A percentile compares a stretch with the other conserved stretches of the same genome.
Conservation (phyloP, 2,888 invertebrate species). For the Torymus aiolomorphi region DNA sequence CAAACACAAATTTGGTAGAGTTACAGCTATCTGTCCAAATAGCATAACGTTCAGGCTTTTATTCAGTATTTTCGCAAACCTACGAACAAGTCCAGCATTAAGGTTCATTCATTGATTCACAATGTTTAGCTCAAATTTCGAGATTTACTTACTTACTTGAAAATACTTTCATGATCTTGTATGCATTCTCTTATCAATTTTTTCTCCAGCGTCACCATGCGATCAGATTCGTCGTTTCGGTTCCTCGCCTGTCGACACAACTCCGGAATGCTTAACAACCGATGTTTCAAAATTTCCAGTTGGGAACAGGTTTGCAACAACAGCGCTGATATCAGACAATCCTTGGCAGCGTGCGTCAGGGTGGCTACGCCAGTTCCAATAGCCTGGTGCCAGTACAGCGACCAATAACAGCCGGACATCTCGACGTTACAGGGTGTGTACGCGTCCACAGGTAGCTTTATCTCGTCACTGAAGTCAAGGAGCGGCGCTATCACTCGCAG, state of each 20-base stretch:
- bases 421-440: slow-evolving; percentile 58
- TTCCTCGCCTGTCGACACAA: background rate
- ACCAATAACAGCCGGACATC: slow-evolving; percentile 49
- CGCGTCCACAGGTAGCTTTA: slow-evolving; percentile 48
- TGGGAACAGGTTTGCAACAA: slow-evolving; percentile 65
- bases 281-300: slow-evolving; percentile 65
- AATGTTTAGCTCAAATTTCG: no score
- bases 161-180: slow-evolving; percentile 54
- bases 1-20: slow-evolving; percentile 55
- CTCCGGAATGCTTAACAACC: slow-evolving; percentile 51
- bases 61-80: slow-evolving; percentile 47
- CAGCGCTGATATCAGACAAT: slow-evolving; percentile 65
- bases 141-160: slow-evolving; percentile 36
- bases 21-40: slow-evolving; percentile 54
- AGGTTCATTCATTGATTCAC: background rate
- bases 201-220: background rate
- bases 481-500: slow-evolving; percentile 48
- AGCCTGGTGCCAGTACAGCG: slow-evolving; percentile 59
- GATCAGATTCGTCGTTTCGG: background rate
- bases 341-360: slow-evolving; percentile 62
- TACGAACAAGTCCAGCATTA: background rate
- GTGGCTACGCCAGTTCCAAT: slow-evolving; percentile 56
- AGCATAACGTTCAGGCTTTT: slow-evolving; percentile 50
- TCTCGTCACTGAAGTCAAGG: slow-evolving; percentile 36
- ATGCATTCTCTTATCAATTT: slow-evolving; percentile 34